These are phyloP conservation scores for Cheilosia vernalis DNA, from an alignment of 2,888 invertebrate genomes.

Conservation along the genomic window DNA sequence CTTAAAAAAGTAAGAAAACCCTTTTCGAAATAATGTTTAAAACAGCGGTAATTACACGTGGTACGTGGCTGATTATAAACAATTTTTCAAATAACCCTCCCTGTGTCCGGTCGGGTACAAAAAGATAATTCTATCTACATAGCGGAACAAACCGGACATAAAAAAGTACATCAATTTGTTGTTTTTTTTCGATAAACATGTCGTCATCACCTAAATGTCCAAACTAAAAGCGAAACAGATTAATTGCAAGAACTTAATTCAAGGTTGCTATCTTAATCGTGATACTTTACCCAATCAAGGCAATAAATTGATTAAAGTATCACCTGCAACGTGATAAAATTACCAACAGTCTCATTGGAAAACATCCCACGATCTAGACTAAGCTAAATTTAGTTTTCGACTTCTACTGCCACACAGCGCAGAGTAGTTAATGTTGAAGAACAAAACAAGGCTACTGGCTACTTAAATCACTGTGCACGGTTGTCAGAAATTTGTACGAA, in stretches of 20 bases:
- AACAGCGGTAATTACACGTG: too few species aligned
- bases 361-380: conserved; percentile 14
- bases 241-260: conserved; percentile 13
- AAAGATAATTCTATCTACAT: too few species aligned
- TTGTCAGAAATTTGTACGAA: conserved; percentile 24
- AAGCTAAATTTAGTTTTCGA: not conserved
- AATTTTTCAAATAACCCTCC: rapidly evolving
- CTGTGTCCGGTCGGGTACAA: too few species aligned
- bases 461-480: conserved; percentile 10
- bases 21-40: too few species aligned
- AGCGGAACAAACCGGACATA: too few species aligned
- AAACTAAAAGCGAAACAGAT: not conserved
- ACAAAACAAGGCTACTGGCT: conserved; percentile 19
- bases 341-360: conserved; percentile 22
- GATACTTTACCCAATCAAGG: not conserved
- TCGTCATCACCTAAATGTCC: not conserved
- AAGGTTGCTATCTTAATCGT: conserved; percentile 12
- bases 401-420: not conserved
- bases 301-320: not conserved
- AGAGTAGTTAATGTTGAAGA: conserved; percentile 15
- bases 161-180: too few species aligned
- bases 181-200: not conserved
- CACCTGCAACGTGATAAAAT: conserved; percentile 21
- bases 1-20: too few species aligned
- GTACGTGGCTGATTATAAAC: too few species aligned